Evolutionary conservation across 2,113 vertebrate genomes (phyloP), one percentile per base, ranked within the genome.

Genomic region (Hydrochoerus hydrochaeris): DNA sequence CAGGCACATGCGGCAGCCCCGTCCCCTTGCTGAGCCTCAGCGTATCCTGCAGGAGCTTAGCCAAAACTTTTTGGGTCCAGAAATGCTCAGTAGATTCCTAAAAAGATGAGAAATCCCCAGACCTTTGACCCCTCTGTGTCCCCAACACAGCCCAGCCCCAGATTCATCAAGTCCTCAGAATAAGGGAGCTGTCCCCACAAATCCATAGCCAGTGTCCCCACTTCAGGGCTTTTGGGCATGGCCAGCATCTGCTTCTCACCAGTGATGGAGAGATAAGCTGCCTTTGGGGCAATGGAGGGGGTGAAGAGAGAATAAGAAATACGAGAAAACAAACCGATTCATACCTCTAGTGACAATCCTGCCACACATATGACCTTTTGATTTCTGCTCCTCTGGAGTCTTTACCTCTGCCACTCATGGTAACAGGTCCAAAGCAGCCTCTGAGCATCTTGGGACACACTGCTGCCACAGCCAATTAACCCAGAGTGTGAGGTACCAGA

Each of bases 391-490:
- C 58, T 49, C 28, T 0, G 0, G 38, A n/a, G 60, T 35, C 91
- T 91, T 71, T 52, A n/a, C 14, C 28, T 52, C 4, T 17, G 44
- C 16, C n/a, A 16, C 24, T 22, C 0, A 0, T 1, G 2, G 67
- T 8, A 16, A 28, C 22, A n/a, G 20, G 8, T 44, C 13, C 24
- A 19, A 4, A 30, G 35, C 19, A 0, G 35, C 32, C 52, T 58
- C 52, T 54, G 17, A 2, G 44, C 0, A 1, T 28, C 62, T 12
- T 19, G 13, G 57, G 26, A 69, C 35, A 19, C 5, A 6, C 1
- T 19, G n/a, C 14, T 35, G 12, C 28, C 49, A 69, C 22, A 38
- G 19, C 38, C 32, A 69, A n/a, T 16, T 30, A 67, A 69, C n/a
- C 30, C 13, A 7, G 30, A 1, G 20, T 22, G 7, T 10, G 14